Percentiles rank a stretch among this genome's conserved stretches.
phyloP scores from a whole-genome alignment of 2,888 invertebrate species.

The Heliconius hortense region DNA sequence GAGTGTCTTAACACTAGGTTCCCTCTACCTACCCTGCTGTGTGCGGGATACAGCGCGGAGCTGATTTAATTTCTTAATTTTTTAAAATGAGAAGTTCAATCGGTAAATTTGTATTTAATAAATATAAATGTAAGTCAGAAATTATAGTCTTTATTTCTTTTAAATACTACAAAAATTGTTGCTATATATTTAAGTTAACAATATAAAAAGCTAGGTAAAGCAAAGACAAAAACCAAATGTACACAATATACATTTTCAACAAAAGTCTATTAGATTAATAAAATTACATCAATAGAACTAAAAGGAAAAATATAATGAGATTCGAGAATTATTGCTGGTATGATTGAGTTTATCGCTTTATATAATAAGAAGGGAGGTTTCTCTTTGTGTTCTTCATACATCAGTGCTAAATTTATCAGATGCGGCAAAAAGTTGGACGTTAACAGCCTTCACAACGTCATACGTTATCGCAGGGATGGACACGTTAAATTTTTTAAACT shows the following conservation, averaged over 20 bases:
- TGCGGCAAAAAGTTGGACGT: constrained; percentile 57
- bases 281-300: constrained; percentile 37
- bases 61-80: too few relatives aligned
- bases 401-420: constrained; percentile 67
- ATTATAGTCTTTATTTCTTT: background rate
- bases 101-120: background rate
- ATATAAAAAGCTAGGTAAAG: constrained; percentile 1
- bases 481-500: constrained; percentile 1
- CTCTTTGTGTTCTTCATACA: constrained; percentile 58
- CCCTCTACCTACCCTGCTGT: too few relatives aligned
- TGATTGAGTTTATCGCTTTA: constrained; percentile 47
- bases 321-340: constrained; percentile 38
- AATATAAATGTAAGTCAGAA: background rate
- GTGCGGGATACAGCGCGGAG: too few relatives aligned
- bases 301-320: constrained; percentile 41
- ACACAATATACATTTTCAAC: background rate
- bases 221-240: background rate
- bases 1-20: too few relatives aligned
- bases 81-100: background rate
- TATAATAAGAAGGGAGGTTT: constrained; percentile 53
- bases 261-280: constrained; percentile 28
- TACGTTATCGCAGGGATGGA: constrained; percentile 38
- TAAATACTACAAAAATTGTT: background rate
- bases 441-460: constrained; percentile 47
- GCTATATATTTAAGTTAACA: background rate